phyloP scores from a whole-genome alignment of 37 sponge, comb jelly and placozoan species.

The Ephydatia muelleri region DNA sequence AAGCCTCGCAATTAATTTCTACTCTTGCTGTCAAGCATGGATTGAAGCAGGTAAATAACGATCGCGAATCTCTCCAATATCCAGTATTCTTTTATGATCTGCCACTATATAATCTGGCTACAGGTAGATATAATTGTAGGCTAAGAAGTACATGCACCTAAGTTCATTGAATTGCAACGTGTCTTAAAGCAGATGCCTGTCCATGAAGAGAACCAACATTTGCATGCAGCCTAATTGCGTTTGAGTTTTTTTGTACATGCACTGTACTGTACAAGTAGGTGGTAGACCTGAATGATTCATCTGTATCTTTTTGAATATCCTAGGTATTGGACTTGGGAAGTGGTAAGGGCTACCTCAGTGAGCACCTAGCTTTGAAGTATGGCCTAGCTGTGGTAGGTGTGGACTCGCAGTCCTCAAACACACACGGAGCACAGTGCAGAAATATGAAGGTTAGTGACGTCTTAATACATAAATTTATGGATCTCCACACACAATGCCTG shows the following conservation, averaged over 20 bases:
- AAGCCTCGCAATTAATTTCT: conserved; percentile 16
- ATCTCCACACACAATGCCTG: too few relatives aligned
- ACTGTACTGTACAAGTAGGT: too few relatives aligned
- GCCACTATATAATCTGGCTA: background rate
- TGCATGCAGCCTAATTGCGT: too few relatives aligned
- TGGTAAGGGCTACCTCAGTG: conserved; percentile 78
- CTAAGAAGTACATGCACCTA: background rate
- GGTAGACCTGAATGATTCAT: background rate
- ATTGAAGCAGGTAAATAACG: conserved; percentile 37
- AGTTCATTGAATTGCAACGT: too few relatives aligned
- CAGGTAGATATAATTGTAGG: background rate
- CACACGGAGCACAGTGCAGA: conserved; percentile 42
- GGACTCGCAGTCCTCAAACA: conserved; percentile 38
- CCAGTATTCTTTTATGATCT: background rate
- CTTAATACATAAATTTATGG: background rate
- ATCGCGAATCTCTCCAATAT: background rate
- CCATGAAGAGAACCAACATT: too few relatives aligned
- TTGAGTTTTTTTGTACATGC: too few relatives aligned
- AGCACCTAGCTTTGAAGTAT: conserved; percentile 42
- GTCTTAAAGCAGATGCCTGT: too few relatives aligned
- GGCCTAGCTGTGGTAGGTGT: conserved; percentile 55
- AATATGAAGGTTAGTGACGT: conserved; percentile 43
- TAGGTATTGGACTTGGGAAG: conserved; percentile 74
- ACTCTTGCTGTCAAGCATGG: background rate
- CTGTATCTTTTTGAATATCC: background rate